These are phyloP conservation scores for Telmatochromis brachygnathus DNA, from an alignment of 2,113 vertebrate species.

Conservation along the genomic window DNA sequence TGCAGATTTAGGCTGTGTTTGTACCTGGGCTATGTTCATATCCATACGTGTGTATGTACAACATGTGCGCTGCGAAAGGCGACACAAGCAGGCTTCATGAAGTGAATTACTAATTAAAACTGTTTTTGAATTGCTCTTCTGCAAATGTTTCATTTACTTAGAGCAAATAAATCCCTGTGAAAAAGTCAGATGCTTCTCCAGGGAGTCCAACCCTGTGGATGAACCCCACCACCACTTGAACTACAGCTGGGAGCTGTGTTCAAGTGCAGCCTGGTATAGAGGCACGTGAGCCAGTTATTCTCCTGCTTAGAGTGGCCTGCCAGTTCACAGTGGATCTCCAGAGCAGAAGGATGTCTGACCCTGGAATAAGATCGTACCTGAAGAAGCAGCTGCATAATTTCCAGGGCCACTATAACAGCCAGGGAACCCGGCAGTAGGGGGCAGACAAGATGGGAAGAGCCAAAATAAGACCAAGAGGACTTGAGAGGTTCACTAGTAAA, in stretches of 20 bases:
- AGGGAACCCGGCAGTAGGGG: background rate
- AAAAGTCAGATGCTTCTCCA: background rate
- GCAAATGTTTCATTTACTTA: background rate
- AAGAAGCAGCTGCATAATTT: background rate
- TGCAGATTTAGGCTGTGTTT: accelerated
- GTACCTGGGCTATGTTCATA: background rate
- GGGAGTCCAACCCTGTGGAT: background rate
- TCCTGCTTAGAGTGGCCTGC: background rate
- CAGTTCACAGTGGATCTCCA: background rate
- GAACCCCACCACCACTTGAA: background rate
- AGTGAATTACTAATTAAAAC: background rate
- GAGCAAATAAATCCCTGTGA: background rate
- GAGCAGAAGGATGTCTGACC: background rate
- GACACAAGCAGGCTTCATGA: background rate
- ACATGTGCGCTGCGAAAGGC: background rate
- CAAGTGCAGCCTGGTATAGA: background rate
- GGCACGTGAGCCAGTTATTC: background rate
- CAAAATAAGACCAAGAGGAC: background rate
- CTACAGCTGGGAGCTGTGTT: background rate
- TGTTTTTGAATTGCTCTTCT: background rate
- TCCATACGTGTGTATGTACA: background rate
- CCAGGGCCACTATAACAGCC: background rate
- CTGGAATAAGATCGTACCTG: background rate
- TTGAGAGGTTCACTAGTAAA: background rate
- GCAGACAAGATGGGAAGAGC: background rate